These are phyloP conservation scores for Mamestra configurata DNA, from an alignment of 1,140 invertebrate genomes.

Conservation along the genomic window DNA sequence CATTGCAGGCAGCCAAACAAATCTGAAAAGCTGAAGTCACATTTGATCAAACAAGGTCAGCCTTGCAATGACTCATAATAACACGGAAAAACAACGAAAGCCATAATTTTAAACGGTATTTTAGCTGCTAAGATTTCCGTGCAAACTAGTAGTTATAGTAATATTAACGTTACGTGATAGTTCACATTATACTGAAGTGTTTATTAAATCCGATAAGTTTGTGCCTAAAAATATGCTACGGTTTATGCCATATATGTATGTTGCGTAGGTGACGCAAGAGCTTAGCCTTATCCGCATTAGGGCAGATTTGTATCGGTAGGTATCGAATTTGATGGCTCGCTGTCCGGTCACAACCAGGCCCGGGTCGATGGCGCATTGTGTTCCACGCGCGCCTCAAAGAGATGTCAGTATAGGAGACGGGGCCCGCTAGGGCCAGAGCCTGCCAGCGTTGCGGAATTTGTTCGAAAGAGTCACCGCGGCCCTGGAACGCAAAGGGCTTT, in stretches of 20 bases:
- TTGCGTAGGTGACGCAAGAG: not conserved
- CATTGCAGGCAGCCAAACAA: slow-evolving; percentile 2
- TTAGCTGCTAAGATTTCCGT: not conserved
- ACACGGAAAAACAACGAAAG: not conserved
- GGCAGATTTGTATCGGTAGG: not conserved
- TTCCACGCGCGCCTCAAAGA: too few species aligned
- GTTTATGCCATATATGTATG: not conserved
- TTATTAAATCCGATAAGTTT: not conserved
- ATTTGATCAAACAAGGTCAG: not conserved
- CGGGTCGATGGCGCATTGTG: too few species aligned
- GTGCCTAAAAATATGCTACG: not conserved
- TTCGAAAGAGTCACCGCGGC: too few species aligned
- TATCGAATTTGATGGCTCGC: too few species aligned
- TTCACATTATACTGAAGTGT: not conserved
- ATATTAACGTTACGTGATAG: not conserved
- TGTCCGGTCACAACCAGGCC: too few species aligned
- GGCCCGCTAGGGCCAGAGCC: too few species aligned
- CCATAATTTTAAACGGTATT: not conserved
- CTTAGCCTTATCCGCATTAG: not conserved
- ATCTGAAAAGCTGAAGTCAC: not conserved
- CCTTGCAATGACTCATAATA: not conserved
- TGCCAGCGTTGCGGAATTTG: too few species aligned
- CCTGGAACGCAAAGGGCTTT: too few species aligned
- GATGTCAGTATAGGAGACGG: too few species aligned
- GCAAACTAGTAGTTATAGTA: not conserved